Percentiles rank a stretch among this genome's conserved stretches.
Evolutionary conservation across 2,113 vertebrate species (phyloP).

Genomic region (Salvelinus alpinus): DNA sequence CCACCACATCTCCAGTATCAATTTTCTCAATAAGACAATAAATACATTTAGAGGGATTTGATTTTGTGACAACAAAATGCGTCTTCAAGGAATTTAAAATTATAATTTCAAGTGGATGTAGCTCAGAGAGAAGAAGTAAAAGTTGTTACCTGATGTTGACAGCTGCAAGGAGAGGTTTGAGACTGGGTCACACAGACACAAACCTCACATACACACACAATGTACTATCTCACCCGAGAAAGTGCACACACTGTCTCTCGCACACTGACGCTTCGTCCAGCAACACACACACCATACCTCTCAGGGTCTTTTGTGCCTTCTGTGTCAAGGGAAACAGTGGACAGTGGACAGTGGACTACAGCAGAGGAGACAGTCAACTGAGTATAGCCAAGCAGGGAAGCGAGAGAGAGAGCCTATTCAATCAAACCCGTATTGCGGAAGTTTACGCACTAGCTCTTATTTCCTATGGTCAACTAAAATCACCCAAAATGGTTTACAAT

Average conservation of each 20-base stretch:
- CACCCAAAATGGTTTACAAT: no score
- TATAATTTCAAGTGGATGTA: no score
- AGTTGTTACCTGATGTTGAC: conserved; percentile 59
- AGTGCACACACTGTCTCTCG: conserved; percentile 39
- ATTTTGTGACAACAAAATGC: no score
- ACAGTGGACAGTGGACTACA: background rate
- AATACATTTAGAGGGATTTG: no score
- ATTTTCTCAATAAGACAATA: no score
- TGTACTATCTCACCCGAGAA: conserved; percentile 51
- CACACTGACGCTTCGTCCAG: conserved; percentile 25
- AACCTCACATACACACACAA: conserved; percentile 27
- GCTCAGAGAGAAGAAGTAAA: background rate
- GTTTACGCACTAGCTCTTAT: no score
- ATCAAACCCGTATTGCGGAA: background rate
- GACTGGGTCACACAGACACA: conserved; percentile 31
- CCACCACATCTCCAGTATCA: no score
- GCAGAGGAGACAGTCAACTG: background rate
- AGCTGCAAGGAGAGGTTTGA: conserved; percentile 32
- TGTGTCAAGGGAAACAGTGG: background rate
- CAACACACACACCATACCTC: conserved; percentile 8
- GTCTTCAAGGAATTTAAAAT: background rate
- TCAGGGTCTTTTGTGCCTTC: background rate
- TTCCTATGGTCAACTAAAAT: no score
- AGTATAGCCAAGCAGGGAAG: background rate
- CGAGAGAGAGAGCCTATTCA: background rate